Evolutionary conservation across 1,140 invertebrate genomes (phyloP).

Genomic region (Aphaenogaster floridana): DNA sequence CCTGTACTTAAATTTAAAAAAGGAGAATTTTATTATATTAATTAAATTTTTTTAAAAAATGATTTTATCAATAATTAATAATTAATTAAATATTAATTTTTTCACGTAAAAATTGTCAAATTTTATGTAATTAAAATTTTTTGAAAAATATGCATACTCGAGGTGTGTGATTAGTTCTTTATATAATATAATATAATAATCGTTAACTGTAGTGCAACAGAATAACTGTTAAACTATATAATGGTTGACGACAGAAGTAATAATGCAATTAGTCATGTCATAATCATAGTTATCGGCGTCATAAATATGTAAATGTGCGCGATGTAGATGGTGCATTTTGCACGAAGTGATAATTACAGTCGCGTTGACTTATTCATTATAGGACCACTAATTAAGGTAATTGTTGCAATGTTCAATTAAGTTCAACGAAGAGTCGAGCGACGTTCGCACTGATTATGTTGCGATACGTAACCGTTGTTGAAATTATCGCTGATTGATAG

Average conservation of each 20-base stretch:
- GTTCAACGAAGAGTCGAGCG: conserved; percentile 13
- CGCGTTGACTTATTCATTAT: conserved; percentile 48
- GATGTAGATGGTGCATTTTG: conserved; percentile 46
- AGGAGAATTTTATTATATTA: conserved; percentile 9
- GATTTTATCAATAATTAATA: not conserved
- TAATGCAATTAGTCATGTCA: conserved; percentile 16
- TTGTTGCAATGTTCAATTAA: conserved; percentile 54
- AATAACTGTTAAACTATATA: not conserved
- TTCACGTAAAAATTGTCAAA: not conserved
- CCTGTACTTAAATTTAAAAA: not conserved
- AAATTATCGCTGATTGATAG: conserved; percentile 41
- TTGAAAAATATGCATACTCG: not conserved
- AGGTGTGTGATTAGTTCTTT: not conserved
- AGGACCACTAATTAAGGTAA: conserved; percentile 32
- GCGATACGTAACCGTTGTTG: not conserved
- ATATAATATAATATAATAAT: not conserved
- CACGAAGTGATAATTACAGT: conserved; percentile 47
- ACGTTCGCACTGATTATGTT: conserved; percentile 23
- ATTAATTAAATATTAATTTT: conserved; percentile 22
- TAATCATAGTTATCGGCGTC: conserved; percentile 10
- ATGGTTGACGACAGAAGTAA: conserved; percentile 18
- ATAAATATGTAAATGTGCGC: conserved; percentile 53
- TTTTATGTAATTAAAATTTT: not conserved
- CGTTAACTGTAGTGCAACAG: not conserved
- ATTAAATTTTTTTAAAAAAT: not conserved